phyloP scores from a whole-genome alignment of 2,888 invertebrate species.

The Drosophila tanythrix region DNA sequence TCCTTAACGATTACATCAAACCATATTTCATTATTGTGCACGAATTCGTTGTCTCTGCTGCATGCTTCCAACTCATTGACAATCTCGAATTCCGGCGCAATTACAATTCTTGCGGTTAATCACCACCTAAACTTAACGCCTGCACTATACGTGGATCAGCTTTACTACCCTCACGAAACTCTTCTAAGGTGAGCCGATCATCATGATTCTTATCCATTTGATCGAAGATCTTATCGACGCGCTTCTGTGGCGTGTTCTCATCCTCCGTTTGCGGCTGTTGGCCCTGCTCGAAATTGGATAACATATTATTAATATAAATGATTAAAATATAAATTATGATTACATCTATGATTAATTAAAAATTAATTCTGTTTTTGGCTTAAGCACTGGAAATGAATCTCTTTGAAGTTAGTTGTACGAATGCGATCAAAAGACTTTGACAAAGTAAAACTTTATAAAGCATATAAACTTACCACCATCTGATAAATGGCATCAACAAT shows the following conservation, averaged over 20 bases:
- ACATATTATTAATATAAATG: constrained; percentile 5
- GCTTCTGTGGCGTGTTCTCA: constrained; percentile 96
- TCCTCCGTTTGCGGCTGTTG: constrained; percentile 95
- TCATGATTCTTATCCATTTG: constrained; percentile 99
- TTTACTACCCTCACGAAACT: constrained; percentile 99
- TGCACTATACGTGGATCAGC: constrained; percentile 99
- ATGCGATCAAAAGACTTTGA: neutral
- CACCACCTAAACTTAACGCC: constrained; percentile 94
- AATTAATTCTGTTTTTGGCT: too few species aligned
- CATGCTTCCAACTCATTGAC: constrained; percentile 85
- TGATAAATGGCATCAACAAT: constrained; percentile 99
- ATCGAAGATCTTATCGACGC: constrained; percentile 99
- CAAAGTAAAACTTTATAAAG: neutral
- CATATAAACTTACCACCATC: constrained; percentile 94
- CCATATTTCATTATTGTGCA: constrained; percentile 45
- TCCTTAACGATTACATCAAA: constrained; percentile 38
- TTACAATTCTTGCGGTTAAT: constrained; percentile 91
- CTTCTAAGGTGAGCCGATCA: constrained; percentile 94
- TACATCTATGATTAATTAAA: neutral
- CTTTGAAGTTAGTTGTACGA: neutral
- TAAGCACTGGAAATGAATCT: neutral
- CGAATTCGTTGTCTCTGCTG: constrained; percentile 62
- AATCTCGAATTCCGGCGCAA: constrained; percentile 91
- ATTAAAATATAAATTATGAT: neutral
- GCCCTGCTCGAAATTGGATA: constrained; percentile 90